Evolutionary conservation across 2,888 invertebrate genomes (phyloP), one percentile per base, ranked within the genome.

Genomic region (Keiferia lycopersicella): DNA sequence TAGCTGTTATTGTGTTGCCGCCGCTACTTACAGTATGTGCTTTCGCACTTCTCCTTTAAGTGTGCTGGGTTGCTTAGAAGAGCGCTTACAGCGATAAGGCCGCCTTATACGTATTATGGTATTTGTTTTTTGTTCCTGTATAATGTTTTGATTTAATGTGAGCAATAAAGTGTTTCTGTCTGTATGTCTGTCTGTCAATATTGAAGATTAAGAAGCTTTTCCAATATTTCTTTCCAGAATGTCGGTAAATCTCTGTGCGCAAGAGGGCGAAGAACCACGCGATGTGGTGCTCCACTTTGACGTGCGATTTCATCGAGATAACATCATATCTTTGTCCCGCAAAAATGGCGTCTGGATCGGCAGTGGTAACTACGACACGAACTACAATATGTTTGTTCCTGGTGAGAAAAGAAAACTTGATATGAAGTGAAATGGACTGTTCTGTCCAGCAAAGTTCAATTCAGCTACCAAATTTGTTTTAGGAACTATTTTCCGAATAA

Each of bases 331-430:
- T 0, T 73, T 91, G 10, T 90, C 90, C 0, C 73, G 91, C 48
- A 88, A 88, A 68, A 91, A 91, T 66, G 91, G 91, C 57, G 80
- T 90, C 8, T 91, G 91, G 91, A 90, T 91, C 65, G 90, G 91
- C 62, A 91, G 91, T 66, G 91, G 91, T 16, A 91, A 90, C 66
- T 85, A 90, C 16, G 91, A 91, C 22, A 91, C 91, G 7, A 91
- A 91, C 67, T 91, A 91, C 68, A 91, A 91, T 63, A 91, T 91
- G 90, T 91, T 91, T 73, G 90, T 91, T 34, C 90, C 90, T 64
- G 91, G 91, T 90, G 50, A 71, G 84, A 70, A 48, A 26, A 26
- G 12, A 53, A 7, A 53, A 1, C 10, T 26, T 26, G 1, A 11
- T 34, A 34, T 10, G 11, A 14, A 53, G 10, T 8, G 10, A 10